A percentile compares a stretch with the other conserved stretches of the same genome.
Evolutionary conservation across 2,888 invertebrate genomes (phyloP).

Genomic region (Drosophila fungiperda): DNA sequence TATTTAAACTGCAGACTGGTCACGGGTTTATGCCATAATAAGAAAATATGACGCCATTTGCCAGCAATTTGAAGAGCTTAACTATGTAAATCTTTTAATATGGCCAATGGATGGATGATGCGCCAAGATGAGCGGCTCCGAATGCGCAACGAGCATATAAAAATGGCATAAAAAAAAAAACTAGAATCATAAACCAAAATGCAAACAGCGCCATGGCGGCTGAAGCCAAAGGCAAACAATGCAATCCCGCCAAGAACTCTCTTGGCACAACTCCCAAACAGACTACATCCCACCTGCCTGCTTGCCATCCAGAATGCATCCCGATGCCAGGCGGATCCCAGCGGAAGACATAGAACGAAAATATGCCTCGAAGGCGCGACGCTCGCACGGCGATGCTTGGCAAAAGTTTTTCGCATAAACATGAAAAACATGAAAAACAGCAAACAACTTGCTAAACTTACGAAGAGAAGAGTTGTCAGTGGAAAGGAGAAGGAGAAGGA

Average conservation of each 20-base stretch:
- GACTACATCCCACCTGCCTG: neutral
- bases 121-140: conserved; percentile 5
- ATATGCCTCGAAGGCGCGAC: conserved; percentile 65
- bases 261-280: conserved; percentile 55
- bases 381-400: conserved; percentile 41
- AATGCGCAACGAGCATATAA: conserved; percentile 7
- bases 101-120: conserved; percentile 63
- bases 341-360: conserved; percentile 54
- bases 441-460: conserved; percentile 72
- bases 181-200: conserved; percentile 69
- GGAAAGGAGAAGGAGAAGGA: neutral
- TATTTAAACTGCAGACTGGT: conserved; percentile 29
- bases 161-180: conserved; percentile 63
- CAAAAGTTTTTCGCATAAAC: conserved; percentile 74
- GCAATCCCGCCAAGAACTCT: conserved; percentile 61
- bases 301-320: neutral
- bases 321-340: conserved; percentile 19
- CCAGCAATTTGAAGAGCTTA: conserved; percentile 64
- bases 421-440: conserved; percentile 78
- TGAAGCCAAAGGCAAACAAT: conserved; percentile 79
- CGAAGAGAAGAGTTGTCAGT: conserved; percentile 36
- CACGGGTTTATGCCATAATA: conserved; percentile 52
- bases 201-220: conserved; percentile 70
- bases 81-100: conserved; percentile 77
- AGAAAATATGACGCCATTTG: conserved; percentile 70